Conservation (phyloP, 1,140 invertebrate genomes). For the Penaeus chinensis region DNA sequence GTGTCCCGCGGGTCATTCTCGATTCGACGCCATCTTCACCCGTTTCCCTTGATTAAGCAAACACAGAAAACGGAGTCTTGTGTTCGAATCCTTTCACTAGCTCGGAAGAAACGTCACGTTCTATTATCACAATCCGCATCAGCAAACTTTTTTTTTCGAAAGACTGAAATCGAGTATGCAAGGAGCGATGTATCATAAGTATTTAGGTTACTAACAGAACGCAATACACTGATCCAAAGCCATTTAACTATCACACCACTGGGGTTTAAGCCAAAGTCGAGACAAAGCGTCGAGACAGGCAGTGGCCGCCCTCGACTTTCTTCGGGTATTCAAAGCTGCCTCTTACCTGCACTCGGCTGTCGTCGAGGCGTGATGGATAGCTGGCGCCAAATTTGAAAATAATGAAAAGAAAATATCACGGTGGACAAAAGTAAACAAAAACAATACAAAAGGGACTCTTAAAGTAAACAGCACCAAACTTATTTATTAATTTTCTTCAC, state of each 20-base stretch:
- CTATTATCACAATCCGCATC: not conserved
- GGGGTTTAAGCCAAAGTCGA: not conserved
- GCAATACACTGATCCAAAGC: not conserved
- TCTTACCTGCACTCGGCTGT: constrained; percentile 41
- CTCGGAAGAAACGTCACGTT: not conserved
- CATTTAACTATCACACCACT: not conserved
- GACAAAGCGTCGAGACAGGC: not conserved
- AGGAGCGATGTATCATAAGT: too few species aligned
- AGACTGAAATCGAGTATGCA: too few species aligned
- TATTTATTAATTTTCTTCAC: not conserved
- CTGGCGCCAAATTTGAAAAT: constrained; percentile 48
- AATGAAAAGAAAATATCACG: constrained; percentile 39
- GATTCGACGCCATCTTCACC: constrained; percentile 37
- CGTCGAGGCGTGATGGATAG: constrained; percentile 43
- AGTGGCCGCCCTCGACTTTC: constrained; percentile 31
- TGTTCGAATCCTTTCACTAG: constrained; percentile 16
- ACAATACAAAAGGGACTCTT: not conserved
- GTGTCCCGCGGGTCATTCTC: constrained; percentile 31
- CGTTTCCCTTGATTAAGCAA: constrained; percentile 50
- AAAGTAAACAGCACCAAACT: not conserved
- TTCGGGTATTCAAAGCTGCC: constrained; percentile 36
- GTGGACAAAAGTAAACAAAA: constrained; percentile 33
- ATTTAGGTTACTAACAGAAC: too few species aligned
- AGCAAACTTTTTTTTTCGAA: too few species aligned
- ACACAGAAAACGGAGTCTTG: constrained; percentile 43